Conservation (phyloP, 2,888 invertebrate genomes). For the Eilema griseolum region DNA sequence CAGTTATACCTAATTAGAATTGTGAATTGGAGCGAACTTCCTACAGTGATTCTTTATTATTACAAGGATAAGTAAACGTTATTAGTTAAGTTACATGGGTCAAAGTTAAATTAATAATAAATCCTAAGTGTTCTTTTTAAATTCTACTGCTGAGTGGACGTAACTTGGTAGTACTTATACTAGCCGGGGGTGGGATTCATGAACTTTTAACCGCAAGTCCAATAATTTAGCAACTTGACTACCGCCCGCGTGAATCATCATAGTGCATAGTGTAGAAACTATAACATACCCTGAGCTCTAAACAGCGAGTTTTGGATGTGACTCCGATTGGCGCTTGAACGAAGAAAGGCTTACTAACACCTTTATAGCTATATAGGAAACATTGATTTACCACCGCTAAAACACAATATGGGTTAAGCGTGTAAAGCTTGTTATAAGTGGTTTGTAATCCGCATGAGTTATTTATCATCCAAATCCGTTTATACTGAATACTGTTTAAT, state of each 20-base stretch:
- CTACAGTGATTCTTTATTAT: neutral
- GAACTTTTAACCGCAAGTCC: neutral
- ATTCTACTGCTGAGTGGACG: neutral
- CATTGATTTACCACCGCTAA: conserved; percentile 3
- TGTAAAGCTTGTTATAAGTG: conserved; percentile 32
- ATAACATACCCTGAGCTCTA: neutral
- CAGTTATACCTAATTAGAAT: neutral
- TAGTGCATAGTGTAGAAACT: too few relatives aligned
- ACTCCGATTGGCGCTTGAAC: neutral
- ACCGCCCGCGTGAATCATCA: too few relatives aligned
- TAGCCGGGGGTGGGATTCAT: neutral
- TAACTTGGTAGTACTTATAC: neutral
- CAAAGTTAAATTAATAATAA: neutral
- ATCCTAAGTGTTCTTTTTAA: neutral
- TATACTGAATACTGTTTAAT: conserved; percentile 17
- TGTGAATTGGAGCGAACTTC: neutral
- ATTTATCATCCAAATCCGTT: conserved; percentile 26
- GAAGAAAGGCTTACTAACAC: neutral
- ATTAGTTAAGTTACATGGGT: too few relatives aligned
- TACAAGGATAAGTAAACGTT: neutral
- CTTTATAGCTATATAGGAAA: conserved; percentile 7
- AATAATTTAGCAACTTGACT: neutral
- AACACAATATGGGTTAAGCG: conserved; percentile 17
- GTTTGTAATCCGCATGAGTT: conserved; percentile 6
- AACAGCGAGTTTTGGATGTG: neutral